phyloP scores from a whole-genome alignment of 2,888 invertebrate species.

The Pristionchus mayeri region DNA sequence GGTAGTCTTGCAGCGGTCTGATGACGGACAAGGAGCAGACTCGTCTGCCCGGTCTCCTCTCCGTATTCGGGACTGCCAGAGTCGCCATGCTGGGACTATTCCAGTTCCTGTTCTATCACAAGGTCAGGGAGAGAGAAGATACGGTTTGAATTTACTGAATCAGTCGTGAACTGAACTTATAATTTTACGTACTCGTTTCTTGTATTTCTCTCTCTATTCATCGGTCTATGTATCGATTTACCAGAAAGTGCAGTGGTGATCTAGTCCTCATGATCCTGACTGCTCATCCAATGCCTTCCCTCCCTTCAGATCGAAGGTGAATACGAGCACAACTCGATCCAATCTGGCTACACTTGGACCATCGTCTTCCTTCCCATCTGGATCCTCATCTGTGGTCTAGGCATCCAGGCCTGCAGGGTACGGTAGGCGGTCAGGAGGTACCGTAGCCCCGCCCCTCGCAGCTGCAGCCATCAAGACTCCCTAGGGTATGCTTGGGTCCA shows the following conservation, averaged over 20 bases:
- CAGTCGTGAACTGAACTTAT: no score
- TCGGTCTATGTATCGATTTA: no score
- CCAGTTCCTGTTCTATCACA: conserved; percentile 12
- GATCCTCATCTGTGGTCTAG: conserved; percentile 25
- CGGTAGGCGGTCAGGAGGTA: conserved; percentile 28
- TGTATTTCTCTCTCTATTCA: no score
- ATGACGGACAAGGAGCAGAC: conserved; percentile 41
- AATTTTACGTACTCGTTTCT: no score
- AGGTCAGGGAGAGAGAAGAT: conserved; percentile 33
- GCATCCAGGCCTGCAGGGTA: conserved; percentile 45
- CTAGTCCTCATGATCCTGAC: no score
- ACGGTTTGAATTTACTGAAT: no score
- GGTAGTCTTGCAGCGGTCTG: conserved; percentile 12
- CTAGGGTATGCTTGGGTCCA: background rate
- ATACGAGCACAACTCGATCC: conserved; percentile 27
- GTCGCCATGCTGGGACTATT: background rate
- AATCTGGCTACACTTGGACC: conserved; percentile 22
- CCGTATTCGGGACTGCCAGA: background rate
- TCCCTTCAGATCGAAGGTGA: conserved; percentile 38
- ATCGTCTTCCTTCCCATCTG: conserved; percentile 46
- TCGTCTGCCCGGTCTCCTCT: conserved; percentile 16
- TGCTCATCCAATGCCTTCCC: background rate
- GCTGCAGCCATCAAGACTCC: background rate
- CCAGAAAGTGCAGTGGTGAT: no score
- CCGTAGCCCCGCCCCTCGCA: conserved; percentile 21